phyloP scores from a whole-genome alignment of 1,140 invertebrate species.

The Galendromus occidentalis region DNA sequence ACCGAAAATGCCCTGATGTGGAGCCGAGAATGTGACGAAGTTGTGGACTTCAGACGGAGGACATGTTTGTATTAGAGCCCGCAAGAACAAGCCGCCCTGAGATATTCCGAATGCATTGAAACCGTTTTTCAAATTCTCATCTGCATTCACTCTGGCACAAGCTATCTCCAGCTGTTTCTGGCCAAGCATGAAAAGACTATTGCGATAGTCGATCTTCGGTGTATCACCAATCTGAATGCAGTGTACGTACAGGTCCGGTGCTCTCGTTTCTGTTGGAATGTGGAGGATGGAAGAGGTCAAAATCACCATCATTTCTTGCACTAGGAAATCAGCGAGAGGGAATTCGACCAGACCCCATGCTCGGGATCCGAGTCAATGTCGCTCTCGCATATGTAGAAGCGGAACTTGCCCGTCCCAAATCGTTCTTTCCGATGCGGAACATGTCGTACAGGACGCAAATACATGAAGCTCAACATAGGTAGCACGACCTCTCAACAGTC shows the following conservation, averaged over 20 bases:
- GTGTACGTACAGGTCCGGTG: not conserved
- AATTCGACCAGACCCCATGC: no score
- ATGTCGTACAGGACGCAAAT: no score
- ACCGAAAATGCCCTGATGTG: not conserved
- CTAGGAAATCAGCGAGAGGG: no score
- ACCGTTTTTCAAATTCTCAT: not conserved
- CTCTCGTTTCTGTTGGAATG: not conserved
- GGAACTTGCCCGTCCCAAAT: no score
- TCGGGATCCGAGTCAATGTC: no score
- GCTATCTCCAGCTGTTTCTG: not conserved
- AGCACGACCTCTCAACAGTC: no score
- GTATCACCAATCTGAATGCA: not conserved
- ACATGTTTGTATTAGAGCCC: not conserved
- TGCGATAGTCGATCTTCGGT: not conserved
- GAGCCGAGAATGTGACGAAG: not conserved
- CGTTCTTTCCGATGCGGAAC: no score
- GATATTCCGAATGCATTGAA: constrained; percentile 1
- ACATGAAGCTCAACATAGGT: no score
- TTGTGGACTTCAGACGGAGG: not conserved
- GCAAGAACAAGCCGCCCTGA: not conserved
- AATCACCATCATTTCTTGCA: no score
- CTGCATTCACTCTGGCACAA: not conserved
- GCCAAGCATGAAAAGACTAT: not conserved
- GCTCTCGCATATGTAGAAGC: no score
- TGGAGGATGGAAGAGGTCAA: no score